phyloP scores from a whole-genome alignment of 2,113 vertebrate species.

The Xiphias gladius region DNA sequence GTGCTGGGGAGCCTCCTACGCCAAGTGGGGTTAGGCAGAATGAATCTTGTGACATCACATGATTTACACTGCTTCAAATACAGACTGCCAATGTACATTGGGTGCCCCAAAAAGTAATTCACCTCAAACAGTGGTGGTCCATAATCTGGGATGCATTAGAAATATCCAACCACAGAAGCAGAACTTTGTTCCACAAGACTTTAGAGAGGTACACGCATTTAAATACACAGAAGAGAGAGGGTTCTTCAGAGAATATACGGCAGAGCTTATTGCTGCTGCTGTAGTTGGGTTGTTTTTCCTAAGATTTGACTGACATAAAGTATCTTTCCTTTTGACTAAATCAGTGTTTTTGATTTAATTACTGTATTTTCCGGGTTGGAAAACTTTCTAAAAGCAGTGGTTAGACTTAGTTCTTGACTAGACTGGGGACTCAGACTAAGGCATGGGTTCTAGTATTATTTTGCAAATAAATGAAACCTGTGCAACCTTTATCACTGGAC shows the following conservation, averaged over 20 bases:
- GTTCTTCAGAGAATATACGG: slow-evolving; percentile 19
- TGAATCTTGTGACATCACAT: slow-evolving; percentile 81
- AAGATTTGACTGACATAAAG: neutral
- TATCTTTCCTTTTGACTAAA: slow-evolving; percentile 18
- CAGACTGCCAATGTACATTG: slow-evolving; percentile 64
- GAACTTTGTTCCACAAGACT: slow-evolving; percentile 51
- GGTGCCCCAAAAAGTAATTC: slow-evolving; percentile 60
- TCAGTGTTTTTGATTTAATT: neutral
- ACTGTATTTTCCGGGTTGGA: neutral
- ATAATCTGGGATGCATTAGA: slow-evolving; percentile 70
- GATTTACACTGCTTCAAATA: slow-evolving; percentile 78
- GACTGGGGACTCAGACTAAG: neutral
- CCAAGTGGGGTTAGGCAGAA: slow-evolving; percentile 61
- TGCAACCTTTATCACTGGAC: neutral
- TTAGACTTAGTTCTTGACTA: neutral
- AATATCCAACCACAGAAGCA: slow-evolving; percentile 56
- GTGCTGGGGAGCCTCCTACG: slow-evolving; percentile 63
- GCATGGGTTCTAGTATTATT: neutral
- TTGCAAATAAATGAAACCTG: neutral
- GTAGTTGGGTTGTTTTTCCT: slow-evolving; percentile 14
- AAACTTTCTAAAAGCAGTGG: neutral
- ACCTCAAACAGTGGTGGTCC: slow-evolving; percentile 69
- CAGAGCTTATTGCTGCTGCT: slow-evolving; percentile 17
- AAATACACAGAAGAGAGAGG: slow-evolving; percentile 14
- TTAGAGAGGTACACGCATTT: slow-evolving; percentile 39